These are phyloP conservation scores for Dolichopus griseipennis DNA, from an alignment of 2,888 invertebrate species.

Conservation along the genomic window DNA sequence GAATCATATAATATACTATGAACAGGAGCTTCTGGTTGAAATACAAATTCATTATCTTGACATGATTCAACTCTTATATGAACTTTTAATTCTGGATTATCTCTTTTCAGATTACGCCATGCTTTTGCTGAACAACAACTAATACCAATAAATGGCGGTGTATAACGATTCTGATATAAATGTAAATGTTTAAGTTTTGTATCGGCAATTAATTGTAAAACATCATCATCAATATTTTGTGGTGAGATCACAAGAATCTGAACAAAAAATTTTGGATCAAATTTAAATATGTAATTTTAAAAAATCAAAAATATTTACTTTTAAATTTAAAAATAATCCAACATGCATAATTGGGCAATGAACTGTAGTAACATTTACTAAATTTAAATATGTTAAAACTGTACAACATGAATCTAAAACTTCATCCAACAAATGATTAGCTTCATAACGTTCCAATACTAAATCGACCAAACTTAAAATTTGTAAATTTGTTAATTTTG, in stretches of 20 bases:
- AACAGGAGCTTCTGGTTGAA: slow-evolving; percentile 63
- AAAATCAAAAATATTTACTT: slow-evolving; percentile 38
- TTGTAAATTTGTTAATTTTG: slow-evolving; percentile 54
- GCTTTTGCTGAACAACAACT: slow-evolving; percentile 45
- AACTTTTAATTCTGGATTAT: slow-evolving; percentile 55
- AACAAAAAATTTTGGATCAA: no score
- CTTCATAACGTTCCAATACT: slow-evolving; percentile 62
- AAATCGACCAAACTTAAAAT: slow-evolving; percentile 63
- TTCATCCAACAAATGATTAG: slow-evolving; percentile 62
- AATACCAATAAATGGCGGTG: slow-evolving; percentile 49
- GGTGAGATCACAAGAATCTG: slow-evolving; percentile 60
- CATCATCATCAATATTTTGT: slow-evolving; percentile 66
- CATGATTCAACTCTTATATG: slow-evolving; percentile 58
- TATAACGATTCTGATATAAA: slow-evolving; percentile 63
- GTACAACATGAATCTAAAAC: slow-evolving; percentile 57
- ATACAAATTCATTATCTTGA: slow-evolving; percentile 51
- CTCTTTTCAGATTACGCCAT: slow-evolving; percentile 46
- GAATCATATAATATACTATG: slow-evolving; percentile 55
- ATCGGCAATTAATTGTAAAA: slow-evolving; percentile 57
- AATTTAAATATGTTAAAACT: slow-evolving; percentile 52
- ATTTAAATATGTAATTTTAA: slow-evolving; percentile 13
- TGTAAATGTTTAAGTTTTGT: slow-evolving; percentile 56
- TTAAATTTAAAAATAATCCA: slow-evolving; percentile 65
- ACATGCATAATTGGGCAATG: slow-evolving; percentile 63
- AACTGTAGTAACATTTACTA: slow-evolving; percentile 66